Evolutionary conservation across 2,888 invertebrate species (phyloP).

Genomic region (Nycteola revayana): DNA sequence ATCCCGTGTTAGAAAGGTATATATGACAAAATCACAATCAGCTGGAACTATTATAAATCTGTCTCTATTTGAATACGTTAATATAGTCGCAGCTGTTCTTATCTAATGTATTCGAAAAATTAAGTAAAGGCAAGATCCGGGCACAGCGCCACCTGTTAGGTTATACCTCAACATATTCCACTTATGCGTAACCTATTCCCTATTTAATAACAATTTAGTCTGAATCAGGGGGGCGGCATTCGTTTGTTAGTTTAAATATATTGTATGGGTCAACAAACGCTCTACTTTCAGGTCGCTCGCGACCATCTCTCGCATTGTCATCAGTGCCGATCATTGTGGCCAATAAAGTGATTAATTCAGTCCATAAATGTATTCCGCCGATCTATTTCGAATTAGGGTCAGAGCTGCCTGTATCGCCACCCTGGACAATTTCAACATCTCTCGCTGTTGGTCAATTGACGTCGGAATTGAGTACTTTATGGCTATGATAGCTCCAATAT

Average conservation of each 20-base stretch:
- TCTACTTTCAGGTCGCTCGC: slow-evolving; percentile 46
- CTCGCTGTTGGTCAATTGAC: slow-evolving; percentile 44
- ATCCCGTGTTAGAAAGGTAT: slow-evolving; percentile 21
- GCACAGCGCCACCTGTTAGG: slow-evolving; percentile 11
- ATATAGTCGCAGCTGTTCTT: slow-evolving; percentile 13
- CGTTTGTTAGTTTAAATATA: slow-evolving; percentile 13
- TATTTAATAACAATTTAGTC: slow-evolving; percentile 23
- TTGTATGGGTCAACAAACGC: slow-evolving; percentile 53
- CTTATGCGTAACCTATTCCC: slow-evolving; percentile 21
- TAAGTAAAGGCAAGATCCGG: slow-evolving; percentile 10
- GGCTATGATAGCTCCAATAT: slow-evolving; percentile 40
- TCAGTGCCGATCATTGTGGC: slow-evolving; percentile 56
- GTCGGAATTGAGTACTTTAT: slow-evolving; percentile 50
- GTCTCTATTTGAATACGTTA: slow-evolving; percentile 5
- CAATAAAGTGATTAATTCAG: slow-evolving; percentile 76
- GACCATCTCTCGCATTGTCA: slow-evolving; percentile 53
- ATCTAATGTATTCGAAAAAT: slow-evolving; percentile 11
- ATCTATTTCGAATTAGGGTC: slow-evolving; percentile 74
- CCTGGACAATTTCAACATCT: slow-evolving; percentile 47
- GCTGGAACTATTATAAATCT: slow-evolving; percentile 1
- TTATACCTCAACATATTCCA: slow-evolving; percentile 11
- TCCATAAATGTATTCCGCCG: slow-evolving; percentile 62
- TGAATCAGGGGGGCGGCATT: slow-evolving; percentile 13
- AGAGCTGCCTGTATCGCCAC: slow-evolving; percentile 43
- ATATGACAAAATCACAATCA: slow-evolving; percentile 11